Evolutionary conservation across 2,888 invertebrate genomes (phyloP), one percentile per base, ranked within the genome.

Genomic region (Heliconius hortense): DNA sequence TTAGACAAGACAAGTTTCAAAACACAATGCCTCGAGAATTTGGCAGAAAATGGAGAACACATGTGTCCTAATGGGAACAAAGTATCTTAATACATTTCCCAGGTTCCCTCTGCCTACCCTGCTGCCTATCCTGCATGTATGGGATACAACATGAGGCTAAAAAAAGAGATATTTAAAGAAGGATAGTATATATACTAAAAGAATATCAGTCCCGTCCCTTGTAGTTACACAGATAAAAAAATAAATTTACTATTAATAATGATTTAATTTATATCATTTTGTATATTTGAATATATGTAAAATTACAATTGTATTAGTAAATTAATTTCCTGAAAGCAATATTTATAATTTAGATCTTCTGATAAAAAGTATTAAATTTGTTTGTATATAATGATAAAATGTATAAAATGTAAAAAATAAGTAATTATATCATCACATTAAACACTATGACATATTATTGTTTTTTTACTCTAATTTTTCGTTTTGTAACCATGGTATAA

Each of bases 341-440:
- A 80, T 80, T 79, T 80, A 79, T 79, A 76, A 48, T 77, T 77
- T 78, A 75, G 76, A 74, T 71, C 24, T 73, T 72, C 72, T 71
- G 72, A 75, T 74, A 77, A 59, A 64, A 76, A 80, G 77, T 79
- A 77, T 74, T 79, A 78, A 63, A 78, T 72, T n/a, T 72, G 74
- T 78, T 74, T 80, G 78, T 80, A 80, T 76, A 80, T 79, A 79
- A 72, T 79, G 79, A 77, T 76, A 70, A 77, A 79, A 76, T 80
- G 79, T 80, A 80, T 79, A 80, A 79, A 80, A 77, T 80, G 79
- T 80, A 80, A 76, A 78, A 77, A 79, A 79, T 74, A 77, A 64
- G 26, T 76, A 72, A 76, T 73, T 72, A 72, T 74, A 74, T 70
- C 79, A 77, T 79, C 79, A 79, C 79, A 79, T 76, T 79, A 77